Evolutionary conservation across 2,888 invertebrate species (phyloP).

Genomic region (Liposcelis brunnea): DNA sequence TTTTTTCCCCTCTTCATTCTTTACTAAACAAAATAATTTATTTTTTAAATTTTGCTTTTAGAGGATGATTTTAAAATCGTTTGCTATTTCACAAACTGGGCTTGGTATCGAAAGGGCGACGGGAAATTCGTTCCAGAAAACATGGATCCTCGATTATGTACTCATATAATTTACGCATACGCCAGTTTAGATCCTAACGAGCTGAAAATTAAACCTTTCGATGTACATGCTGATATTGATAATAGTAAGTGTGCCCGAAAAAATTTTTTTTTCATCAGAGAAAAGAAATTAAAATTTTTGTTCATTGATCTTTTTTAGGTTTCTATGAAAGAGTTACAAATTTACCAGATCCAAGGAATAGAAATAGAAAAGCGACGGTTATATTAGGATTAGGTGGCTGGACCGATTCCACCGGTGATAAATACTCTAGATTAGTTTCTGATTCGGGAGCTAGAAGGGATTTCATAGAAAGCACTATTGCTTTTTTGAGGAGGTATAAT

Average conservation of each 20-base stretch:
- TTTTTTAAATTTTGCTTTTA: background rate
- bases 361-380: slow-evolving; percentile 29
- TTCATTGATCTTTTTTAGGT: slow-evolving; percentile 31
- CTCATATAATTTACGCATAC: slow-evolving; percentile 79
- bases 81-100: slow-evolving; percentile 82
- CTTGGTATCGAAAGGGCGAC: slow-evolving; percentile 63
- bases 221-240: slow-evolving; percentile 75
- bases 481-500: slow-evolving; percentile 52
- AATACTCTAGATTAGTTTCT: slow-evolving; percentile 63
- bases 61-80: slow-evolving; percentile 36
- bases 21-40: too few relatives aligned
- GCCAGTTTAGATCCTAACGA: slow-evolving; percentile 69
- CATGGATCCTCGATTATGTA: slow-evolving; percentile 64
- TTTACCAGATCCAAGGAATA: slow-evolving; percentile 36
- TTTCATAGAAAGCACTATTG: slow-evolving; percentile 50
- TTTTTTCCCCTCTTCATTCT: too few relatives aligned
- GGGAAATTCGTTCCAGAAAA: slow-evolving; percentile 78
- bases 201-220: slow-evolving; percentile 59
- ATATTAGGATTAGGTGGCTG: slow-evolving; percentile 83
- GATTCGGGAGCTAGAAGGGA: slow-evolving; percentile 44
- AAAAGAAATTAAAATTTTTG: background rate
- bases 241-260: slow-evolving; percentile 46
- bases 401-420: slow-evolving; percentile 81
- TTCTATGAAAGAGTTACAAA: slow-evolving; percentile 62
- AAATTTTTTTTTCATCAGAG: background rate